phyloP scores from a whole-genome alignment of 1,140 invertebrate species.

The Pseudomyrmex concolor region DNA sequence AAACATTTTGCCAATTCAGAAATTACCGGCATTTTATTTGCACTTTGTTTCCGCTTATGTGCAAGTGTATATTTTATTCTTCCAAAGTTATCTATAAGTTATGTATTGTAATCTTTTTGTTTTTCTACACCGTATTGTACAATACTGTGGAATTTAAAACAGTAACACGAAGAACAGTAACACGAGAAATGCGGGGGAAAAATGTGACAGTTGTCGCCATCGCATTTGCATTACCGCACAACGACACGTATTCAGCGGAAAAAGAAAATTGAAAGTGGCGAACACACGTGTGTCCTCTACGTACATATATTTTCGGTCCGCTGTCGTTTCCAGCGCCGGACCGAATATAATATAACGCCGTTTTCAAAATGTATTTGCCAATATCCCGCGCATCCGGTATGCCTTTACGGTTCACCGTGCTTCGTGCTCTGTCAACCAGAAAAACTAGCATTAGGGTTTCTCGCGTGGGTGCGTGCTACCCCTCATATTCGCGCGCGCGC shows the following conservation, averaged over 20 bases:
- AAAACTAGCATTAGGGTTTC: slow-evolving; percentile 79
- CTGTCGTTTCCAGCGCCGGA: slow-evolving; percentile 6
- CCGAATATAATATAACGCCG: slow-evolving; percentile 67
- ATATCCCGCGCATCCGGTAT: slow-evolving; percentile 69
- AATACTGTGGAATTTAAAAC: no score
- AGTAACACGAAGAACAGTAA: no score
- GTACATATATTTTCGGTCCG: slow-evolving; percentile 13
- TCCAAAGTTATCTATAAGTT: no score
- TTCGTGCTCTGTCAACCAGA: slow-evolving; percentile 74
- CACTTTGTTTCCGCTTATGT: neutral
- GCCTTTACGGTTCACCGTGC: slow-evolving; percentile 64
- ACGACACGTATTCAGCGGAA: neutral
- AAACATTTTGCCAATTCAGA: slow-evolving; percentile 10
- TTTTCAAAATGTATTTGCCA: slow-evolving; percentile 62
- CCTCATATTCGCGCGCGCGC: slow-evolving; percentile 18
- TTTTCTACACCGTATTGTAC: no score
- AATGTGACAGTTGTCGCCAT: neutral
- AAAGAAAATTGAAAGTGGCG: slow-evolving; percentile 28
- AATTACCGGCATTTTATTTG: neutral
- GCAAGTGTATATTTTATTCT: no score
- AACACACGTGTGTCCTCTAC: neutral
- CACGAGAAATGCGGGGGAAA: no score
- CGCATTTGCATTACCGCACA: neutral
- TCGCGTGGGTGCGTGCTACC: slow-evolving; percentile 60
- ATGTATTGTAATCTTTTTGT: no score